These are phyloP conservation scores for Orbicella faveolata DNA, from an alignment of 64 coral and sea anemone genomes.

Conservation along the genomic window DNA sequence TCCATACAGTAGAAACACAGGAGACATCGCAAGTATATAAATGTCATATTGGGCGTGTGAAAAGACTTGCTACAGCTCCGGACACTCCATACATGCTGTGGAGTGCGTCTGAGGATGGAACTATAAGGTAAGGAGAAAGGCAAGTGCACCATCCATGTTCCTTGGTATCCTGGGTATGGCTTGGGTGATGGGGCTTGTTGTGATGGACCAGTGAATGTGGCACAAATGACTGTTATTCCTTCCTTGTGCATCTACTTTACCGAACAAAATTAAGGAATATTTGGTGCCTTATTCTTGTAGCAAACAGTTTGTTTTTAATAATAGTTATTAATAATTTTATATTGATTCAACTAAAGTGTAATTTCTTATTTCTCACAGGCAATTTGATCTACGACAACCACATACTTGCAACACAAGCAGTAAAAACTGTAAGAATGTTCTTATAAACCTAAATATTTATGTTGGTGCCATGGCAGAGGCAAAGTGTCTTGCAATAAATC, in stretches of 20 bases:
- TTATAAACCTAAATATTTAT: slow-evolving; percentile 94
- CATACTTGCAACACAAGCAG: slow-evolving; percentile 92
- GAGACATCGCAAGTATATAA: slow-evolving; percentile 86
- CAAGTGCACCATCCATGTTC: no score
- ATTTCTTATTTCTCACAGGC: slow-evolving; percentile 57
- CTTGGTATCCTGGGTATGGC: no score
- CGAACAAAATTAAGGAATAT: no score
- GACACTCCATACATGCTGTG: slow-evolving; percentile 83
- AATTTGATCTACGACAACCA: slow-evolving; percentile 91
- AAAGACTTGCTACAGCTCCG: slow-evolving; percentile 89
- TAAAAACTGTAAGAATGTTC: slow-evolving; percentile 92
- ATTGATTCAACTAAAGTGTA: no score
- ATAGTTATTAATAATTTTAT: no score
- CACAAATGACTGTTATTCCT: no score
- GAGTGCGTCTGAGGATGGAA: slow-evolving; percentile 99
- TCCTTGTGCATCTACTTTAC: no score
- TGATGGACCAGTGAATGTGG: no score
- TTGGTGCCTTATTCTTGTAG: no score
- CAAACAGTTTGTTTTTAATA: no score
- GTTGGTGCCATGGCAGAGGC: slow-evolving; percentile 83
- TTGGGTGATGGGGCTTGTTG: no score
- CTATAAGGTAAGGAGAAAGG: slow-evolving; percentile 68
- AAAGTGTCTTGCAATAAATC: slow-evolving; percentile 93
- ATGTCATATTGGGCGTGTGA: slow-evolving; percentile 89
- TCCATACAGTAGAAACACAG: slow-evolving; percentile 85